Conservation (phyloP, 53 echinoderm and acorn worm species). For the Holothuria leucospilota region DNA sequence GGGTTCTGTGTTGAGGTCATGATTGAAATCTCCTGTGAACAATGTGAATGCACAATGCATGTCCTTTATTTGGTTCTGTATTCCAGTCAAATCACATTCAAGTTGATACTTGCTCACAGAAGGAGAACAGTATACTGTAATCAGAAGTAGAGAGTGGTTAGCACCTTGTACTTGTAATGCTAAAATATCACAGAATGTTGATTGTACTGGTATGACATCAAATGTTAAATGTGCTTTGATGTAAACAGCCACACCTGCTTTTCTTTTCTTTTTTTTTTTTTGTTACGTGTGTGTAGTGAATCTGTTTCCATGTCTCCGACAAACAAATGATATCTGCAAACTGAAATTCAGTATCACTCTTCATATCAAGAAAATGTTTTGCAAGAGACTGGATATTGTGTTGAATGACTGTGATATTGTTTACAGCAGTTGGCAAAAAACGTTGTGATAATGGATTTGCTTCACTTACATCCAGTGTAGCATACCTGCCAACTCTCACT, state of each 20-base stretch:
- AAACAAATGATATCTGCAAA: slow-evolving; percentile 49
- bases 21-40: slow-evolving; percentile 35
- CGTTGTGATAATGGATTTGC: not conserved
- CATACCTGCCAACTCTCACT: too few species aligned
- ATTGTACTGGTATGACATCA: not conserved
- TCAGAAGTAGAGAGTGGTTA: not conserved
- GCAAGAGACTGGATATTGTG: slow-evolving; percentile 43
- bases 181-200: slow-evolving; percentile 7
- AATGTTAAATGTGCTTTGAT: not conserved
- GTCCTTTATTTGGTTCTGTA: not conserved
- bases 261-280: not conserved
- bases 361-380: slow-evolving; percentile 21
- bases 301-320: slow-evolving; percentile 15
- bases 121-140: not conserved
- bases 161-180: not conserved
- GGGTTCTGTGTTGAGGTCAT: slow-evolving; percentile 11
- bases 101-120: too few species aligned
- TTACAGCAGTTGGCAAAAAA: too few species aligned
- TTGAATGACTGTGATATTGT: not conserved
- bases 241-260: slow-evolving; percentile 47
- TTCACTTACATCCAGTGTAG: too few species aligned
- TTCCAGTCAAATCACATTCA: not conserved
- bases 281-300: not conserved
- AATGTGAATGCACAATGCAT: not conserved
- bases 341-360: not conserved